Evolutionary conservation across 2,888 invertebrate genomes (phyloP).

Genomic region (Hyles lineata): DNA sequence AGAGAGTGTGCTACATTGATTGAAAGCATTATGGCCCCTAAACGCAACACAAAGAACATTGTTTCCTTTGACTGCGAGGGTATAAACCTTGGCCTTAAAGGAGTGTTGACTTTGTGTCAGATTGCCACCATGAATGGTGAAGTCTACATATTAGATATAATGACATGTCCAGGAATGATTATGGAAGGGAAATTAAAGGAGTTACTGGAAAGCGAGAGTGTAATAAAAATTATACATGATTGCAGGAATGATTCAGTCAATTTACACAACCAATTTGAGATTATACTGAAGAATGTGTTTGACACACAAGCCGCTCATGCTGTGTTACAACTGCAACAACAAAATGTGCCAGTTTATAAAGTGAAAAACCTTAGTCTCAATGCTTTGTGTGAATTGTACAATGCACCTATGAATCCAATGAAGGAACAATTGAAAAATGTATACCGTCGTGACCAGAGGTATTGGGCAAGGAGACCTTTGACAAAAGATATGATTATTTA

Average conservation of each 20-base stretch:
- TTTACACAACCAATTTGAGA: slow-evolving; percentile 93
- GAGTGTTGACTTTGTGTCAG: slow-evolving; percentile 94
- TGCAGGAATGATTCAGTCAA: slow-evolving; percentile 96
- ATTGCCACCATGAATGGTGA: slow-evolving; percentile 93
- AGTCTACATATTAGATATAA: slow-evolving; percentile 94
- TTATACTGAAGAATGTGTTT: slow-evolving; percentile 93
- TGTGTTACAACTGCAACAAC: slow-evolving; percentile 95
- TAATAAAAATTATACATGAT: slow-evolving; percentile 96
- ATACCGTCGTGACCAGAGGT: slow-evolving; percentile 92
- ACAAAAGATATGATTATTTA: slow-evolving; percentile 96
- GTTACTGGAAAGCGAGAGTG: slow-evolving; percentile 91
- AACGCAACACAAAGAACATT: slow-evolving; percentile 83
- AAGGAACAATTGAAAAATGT: slow-evolving; percentile 95
- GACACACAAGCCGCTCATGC: slow-evolving; percentile 98
- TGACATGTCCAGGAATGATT: slow-evolving; percentile 92
- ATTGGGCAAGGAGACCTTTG: slow-evolving; percentile 95
- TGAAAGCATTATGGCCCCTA: slow-evolving; percentile 88
- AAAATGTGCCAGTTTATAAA: slow-evolving; percentile 96
- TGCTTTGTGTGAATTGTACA: slow-evolving; percentile 95
- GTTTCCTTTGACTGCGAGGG: slow-evolving; percentile 97
- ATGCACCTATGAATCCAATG: slow-evolving; percentile 94
- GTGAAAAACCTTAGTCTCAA: slow-evolving; percentile 96
- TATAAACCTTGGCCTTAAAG: slow-evolving; percentile 95
- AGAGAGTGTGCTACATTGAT: slow-evolving; percentile 91
- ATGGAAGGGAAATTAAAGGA: slow-evolving; percentile 91